Evolutionary conservation across 2,797 vertebrate species (phyloP).

Genomic region (Nyctalus aviator): DNA sequence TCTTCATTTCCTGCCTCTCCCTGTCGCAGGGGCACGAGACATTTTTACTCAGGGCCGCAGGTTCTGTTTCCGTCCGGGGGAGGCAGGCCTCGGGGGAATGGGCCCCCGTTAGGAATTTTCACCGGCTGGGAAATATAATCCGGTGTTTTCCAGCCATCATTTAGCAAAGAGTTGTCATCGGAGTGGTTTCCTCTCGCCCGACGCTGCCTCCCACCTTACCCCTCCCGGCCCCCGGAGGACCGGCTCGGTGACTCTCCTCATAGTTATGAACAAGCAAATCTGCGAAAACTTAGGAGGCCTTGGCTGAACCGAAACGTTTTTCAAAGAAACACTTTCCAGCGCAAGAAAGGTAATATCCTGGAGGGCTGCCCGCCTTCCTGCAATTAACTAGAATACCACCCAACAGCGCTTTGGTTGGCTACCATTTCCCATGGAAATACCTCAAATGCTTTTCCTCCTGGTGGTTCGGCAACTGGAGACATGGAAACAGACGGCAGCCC

Average conservation of each 20-base stretch:
- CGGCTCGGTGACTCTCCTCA: constrained; percentile 60
- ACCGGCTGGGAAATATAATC: constrained; percentile 73
- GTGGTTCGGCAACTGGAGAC: constrained; percentile 71
- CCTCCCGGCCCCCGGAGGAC: constrained; percentile 49
- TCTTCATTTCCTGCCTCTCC: constrained; percentile 74
- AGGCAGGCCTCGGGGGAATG: not conserved
- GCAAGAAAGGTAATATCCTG: constrained; percentile 82
- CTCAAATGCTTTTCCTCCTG: constrained; percentile 83
- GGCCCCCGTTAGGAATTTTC: constrained; percentile 66
- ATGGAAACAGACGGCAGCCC: constrained; percentile 71
- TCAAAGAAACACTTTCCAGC: constrained; percentile 82
- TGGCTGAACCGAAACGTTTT: constrained; percentile 77
- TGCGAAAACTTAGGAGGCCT: constrained; percentile 75
- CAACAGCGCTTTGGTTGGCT: constrained; percentile 79
- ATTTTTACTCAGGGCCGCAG: constrained; percentile 66
- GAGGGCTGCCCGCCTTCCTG: constrained; percentile 80
- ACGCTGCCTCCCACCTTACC: not conserved
- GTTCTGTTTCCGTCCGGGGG: constrained; percentile 67
- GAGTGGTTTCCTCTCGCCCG: constrained; percentile 29
- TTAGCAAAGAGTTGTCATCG: constrained; percentile 73
- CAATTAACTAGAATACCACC: constrained; percentile 82
- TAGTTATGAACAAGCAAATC: constrained; percentile 76
- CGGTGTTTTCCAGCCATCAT: constrained; percentile 75
- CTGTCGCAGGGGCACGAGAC: constrained; percentile 9
- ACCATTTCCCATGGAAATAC: constrained; percentile 82